Conservation (phyloP, 2,888 invertebrate species). For the Sminthurides aquaticus region DNA sequence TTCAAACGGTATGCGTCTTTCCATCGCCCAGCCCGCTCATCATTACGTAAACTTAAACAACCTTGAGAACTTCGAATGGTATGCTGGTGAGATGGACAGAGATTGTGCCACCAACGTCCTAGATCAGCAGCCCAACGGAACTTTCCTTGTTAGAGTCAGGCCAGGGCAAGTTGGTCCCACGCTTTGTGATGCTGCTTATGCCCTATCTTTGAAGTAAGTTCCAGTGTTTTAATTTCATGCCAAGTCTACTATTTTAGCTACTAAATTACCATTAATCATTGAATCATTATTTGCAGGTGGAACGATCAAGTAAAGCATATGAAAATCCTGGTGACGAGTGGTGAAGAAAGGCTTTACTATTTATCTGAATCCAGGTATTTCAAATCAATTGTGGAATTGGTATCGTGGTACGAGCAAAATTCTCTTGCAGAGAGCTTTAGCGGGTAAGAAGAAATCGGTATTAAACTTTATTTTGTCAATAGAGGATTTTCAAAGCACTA, state of each 20-base stretch:
- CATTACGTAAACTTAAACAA: conserved; percentile 41
- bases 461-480: no score
- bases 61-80: conserved; percentile 51
- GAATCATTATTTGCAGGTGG: conserved; percentile 54
- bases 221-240: not conserved
- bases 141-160: conserved; percentile 73
- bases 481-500: not conserved
- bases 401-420: conserved; percentile 84
- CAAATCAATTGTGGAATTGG: conserved; percentile 81
- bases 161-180: conserved; percentile 50
- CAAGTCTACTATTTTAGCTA: not conserved
- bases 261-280: no score
- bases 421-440: conserved; percentile 89
- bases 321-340: conserved; percentile 59
- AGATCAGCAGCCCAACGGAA: conserved; percentile 71
- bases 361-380: conserved; percentile 85
- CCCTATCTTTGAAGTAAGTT: conserved; percentile 69
- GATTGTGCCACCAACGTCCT: conserved; percentile 66
- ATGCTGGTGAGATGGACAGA: conserved; percentile 80
- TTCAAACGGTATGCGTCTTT: conserved; percentile 40
- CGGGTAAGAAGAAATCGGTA: conserved; percentile 52
- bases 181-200: conserved; percentile 66
- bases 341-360: conserved; percentile 61
- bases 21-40: conserved; percentile 32
- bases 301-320: conserved; percentile 86